phyloP scores from a whole-genome alignment of 2,113 vertebrate species.

The Camelus dromedarius region DNA sequence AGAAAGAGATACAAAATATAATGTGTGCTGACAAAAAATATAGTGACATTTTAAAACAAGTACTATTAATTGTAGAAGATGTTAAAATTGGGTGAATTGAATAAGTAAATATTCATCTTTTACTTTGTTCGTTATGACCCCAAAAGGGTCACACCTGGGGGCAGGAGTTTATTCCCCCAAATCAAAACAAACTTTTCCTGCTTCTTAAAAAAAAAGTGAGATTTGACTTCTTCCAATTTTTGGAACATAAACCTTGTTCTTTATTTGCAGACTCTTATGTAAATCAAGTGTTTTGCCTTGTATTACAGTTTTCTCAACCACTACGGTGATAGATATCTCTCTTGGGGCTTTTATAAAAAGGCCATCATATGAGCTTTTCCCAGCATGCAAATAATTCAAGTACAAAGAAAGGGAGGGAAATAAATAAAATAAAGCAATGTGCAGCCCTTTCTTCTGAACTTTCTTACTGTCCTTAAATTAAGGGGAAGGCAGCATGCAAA shows the following conservation, averaged over 20 bases:
- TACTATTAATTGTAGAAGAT: slow-evolving; percentile 42
- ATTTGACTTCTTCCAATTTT: slow-evolving; percentile 52
- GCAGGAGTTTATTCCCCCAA: background rate
- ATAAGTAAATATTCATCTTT: slow-evolving; percentile 42
- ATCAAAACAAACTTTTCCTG: background rate
- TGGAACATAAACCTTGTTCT: slow-evolving; percentile 31
- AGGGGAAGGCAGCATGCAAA: background rate
- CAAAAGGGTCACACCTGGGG: background rate
- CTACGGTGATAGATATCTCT: slow-evolving; percentile 48
- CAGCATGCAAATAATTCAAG: slow-evolving; percentile 55
- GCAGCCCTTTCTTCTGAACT: background rate
- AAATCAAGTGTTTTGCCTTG: slow-evolving; percentile 41
- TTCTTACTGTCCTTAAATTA: slow-evolving; percentile 1
- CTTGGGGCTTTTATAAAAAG: slow-evolving; percentile 53
- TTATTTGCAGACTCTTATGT: background rate
- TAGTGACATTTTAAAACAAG: background rate
- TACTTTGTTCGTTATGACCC: background rate
- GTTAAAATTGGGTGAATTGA: slow-evolving; percentile 16
- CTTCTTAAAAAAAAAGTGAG: slow-evolving; percentile 49
- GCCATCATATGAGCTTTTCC: background rate
- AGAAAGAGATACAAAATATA: background rate
- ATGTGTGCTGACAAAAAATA: background rate
- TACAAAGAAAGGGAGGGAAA: slow-evolving; percentile 8
- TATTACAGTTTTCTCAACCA: slow-evolving; percentile 46
- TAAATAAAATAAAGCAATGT: slow-evolving; percentile 41